Conservation (phyloP, 2,113 vertebrate genomes). For the Sceloporus tristichus region DNA sequence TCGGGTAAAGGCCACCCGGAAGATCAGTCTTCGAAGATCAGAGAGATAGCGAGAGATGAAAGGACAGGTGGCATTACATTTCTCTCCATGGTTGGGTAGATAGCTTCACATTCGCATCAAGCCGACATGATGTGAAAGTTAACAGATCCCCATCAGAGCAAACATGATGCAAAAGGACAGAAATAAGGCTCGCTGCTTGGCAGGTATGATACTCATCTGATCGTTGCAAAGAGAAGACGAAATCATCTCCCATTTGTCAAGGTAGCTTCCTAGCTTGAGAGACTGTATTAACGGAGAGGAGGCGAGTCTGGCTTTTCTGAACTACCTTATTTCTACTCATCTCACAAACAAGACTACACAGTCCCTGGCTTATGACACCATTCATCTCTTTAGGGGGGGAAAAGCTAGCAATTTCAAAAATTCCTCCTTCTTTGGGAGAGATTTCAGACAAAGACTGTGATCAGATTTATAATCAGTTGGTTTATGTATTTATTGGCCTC, state of each 20-base stretch:
- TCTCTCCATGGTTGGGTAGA: conserved; percentile 24
- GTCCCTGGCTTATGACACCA: not conserved
- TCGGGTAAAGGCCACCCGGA: conserved; percentile 35
- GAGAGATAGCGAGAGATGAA: conserved; percentile 5
- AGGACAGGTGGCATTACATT: conserved; percentile 31
- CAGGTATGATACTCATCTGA: conserved; percentile 10
- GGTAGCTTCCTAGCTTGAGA: not conserved
- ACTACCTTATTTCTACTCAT: too few species aligned
- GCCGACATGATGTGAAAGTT: conserved; percentile 23
- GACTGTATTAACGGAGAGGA: not conserved
- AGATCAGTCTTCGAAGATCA: conserved; percentile 44
- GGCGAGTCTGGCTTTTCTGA: not conserved
- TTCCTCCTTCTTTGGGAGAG: not conserved
- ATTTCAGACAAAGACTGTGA: not conserved
- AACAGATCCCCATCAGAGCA: conserved; percentile 56
- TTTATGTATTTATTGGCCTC: too few species aligned
- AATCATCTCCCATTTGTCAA: not conserved
- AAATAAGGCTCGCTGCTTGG: conserved; percentile 19
- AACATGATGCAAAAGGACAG: conserved; percentile 56
- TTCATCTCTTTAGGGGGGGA: not conserved
- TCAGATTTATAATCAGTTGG: not conserved
- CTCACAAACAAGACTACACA: not conserved
- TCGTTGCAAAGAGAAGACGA: conserved; percentile 1
- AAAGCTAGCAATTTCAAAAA: not conserved
- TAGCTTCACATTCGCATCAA: conserved; percentile 49